phyloP scores from a whole-genome alignment of 2,888 invertebrate genomes.

The Hirtodrosophila cameraria region DNA sequence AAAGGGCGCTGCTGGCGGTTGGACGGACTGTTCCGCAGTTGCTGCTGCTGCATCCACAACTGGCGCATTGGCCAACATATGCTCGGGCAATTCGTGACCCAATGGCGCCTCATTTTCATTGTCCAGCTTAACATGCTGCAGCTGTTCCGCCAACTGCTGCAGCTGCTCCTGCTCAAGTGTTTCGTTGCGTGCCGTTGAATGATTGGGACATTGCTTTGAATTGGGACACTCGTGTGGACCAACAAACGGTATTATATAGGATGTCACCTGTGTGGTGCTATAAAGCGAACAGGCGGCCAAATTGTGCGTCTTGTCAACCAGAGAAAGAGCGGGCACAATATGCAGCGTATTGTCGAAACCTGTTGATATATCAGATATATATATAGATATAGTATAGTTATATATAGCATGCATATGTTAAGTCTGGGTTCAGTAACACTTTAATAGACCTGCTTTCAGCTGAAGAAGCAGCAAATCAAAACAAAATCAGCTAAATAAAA shows the following conservation, averaged over 20 bases:
- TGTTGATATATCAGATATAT: constrained; percentile 56
- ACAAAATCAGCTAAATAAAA: constrained; percentile 67
- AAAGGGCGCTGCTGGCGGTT: constrained; percentile 29
- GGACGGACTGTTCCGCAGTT: constrained; percentile 29
- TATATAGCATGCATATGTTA: constrained; percentile 6
- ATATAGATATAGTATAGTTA: neutral
- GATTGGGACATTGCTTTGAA: constrained; percentile 84
- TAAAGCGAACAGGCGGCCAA: constrained; percentile 74
- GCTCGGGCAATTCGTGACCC: constrained; percentile 80
- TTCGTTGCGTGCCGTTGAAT: constrained; percentile 45
- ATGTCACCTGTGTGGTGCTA: constrained; percentile 83
- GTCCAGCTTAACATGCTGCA: constrained; percentile 42
- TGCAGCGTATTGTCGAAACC: constrained; percentile 84
- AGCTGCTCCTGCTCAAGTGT: constrained; percentile 23
- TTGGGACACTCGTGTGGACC: constrained; percentile 84
- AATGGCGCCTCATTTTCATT: constrained; percentile 61
- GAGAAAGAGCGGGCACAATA: constrained; percentile 82
- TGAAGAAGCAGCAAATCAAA: constrained; percentile 59
- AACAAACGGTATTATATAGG: constrained; percentile 84
- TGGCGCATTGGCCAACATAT: constrained; percentile 69
- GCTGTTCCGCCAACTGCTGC: constrained; percentile 44
- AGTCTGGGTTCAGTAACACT: constrained; percentile 46
- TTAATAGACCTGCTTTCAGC: constrained; percentile 12
- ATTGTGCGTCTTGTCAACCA: constrained; percentile 80
- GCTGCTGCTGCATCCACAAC: constrained; percentile 2